Conservation (phyloP, 2,888 invertebrate species). For the Ceratothoa steindachneri region DNA sequence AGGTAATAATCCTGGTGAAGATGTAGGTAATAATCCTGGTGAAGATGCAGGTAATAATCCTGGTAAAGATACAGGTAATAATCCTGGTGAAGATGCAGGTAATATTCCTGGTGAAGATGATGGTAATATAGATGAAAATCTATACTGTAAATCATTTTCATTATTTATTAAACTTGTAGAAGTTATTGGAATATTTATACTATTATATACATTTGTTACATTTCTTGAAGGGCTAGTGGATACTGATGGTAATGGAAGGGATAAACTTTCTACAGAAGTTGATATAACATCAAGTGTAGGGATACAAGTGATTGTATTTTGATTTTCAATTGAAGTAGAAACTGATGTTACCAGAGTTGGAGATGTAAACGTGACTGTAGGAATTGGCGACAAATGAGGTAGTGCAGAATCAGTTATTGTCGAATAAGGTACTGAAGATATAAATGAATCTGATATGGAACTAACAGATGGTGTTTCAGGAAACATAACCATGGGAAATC, state of each 20-base stretch:
- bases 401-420: background rate
- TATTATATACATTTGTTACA: background rate
- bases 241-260: slow-evolving; percentile 8
- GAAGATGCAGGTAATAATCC: background rate
- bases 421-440: background rate
- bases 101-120: background rate
- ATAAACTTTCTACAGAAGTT: slow-evolving; percentile 5
- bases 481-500: slow-evolving; percentile 4
- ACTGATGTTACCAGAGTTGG: background rate
- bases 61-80: background rate
- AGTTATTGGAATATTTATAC: background rate
- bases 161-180: background rate
- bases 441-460: slow-evolving; percentile 1
- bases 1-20: slow-evolving; percentile 8
- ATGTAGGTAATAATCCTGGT: background rate
- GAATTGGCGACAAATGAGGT: background rate
- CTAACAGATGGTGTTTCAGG: slow-evolving; percentile 2
- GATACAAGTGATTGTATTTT: background rate
- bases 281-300: background rate
- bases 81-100: too few species aligned
- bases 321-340: background rate
- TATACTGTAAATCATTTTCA: background rate
- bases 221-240: background rate
- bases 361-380: background rate
- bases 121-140: background rate